Base-by-base conservation (phyloP, 1,140 invertebrate species). In the Heliconius nattereri region DNA sequence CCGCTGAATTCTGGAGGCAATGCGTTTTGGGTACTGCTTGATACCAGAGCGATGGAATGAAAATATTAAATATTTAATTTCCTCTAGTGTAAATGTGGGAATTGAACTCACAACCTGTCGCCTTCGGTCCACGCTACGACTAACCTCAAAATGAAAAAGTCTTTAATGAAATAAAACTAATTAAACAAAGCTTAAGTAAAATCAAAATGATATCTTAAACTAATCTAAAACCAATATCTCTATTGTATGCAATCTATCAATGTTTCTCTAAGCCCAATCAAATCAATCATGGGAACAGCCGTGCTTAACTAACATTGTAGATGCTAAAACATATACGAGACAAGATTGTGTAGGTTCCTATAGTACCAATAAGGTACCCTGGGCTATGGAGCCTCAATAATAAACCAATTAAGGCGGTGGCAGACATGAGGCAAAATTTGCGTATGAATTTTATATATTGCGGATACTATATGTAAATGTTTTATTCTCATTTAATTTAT, bases 311-410 rank as follows among this genome's bases (percentile, higher is more conserved):
- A 16, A 26, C 19, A 37, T 60, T 66, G 52, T 52, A 75, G 74
- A 75, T 37, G 23, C 35, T 60, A 40, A 75, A 75, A 66, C 16
- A 75, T 75, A 16, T 29, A 74, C 11, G 16, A 54, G 37, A 29
- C 60, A 29, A 66, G 57, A 66, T 3, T 26, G 60, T 16, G 11
- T 66, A 29, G 23, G 45, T 49, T 52, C 29, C 23, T 71, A 77
- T 77, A 78, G 49, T 57, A 73, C 76, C 20, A 70, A 72, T 72
- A 78, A 54, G 60, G 60, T 23, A 29, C 60, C 26, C 23, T 66
- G 60, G 23, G 60, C 60, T 66, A 52, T 66, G 75, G 45, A 75
- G 78, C 78, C 78, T 79, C 40, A 79, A 79, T 79, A 79, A 76
- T 79, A 72, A 79, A 79, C 74, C 49, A 75, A 74, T 76, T 79